phyloP scores from a whole-genome alignment of 2,797 vertebrate species.

The Tokudaia tokunoshimensis region DNA sequence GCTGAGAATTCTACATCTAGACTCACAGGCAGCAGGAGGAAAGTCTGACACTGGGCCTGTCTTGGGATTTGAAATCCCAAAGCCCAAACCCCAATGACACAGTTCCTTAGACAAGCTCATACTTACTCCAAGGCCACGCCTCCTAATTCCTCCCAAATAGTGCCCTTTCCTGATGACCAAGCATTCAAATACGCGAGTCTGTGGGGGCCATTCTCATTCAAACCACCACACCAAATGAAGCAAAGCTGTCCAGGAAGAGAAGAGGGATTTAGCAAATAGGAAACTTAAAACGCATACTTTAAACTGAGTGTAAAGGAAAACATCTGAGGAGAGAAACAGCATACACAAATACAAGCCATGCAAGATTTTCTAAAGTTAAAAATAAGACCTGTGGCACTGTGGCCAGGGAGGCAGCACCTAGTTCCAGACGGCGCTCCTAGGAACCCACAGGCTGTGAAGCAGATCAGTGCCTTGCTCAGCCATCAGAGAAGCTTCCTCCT shows the following conservation, averaged over 20 bases:
- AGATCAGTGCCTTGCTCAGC: too few species aligned
- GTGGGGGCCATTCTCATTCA: too few species aligned
- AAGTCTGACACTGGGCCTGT: neutral
- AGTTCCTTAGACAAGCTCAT: neutral
- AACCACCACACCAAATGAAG: neutral
- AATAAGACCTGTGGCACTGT: neutral
- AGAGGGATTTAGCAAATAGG: neutral
- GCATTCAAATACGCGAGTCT: too few species aligned
- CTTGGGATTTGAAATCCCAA: neutral
- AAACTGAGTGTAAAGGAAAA: neutral
- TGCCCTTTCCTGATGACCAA: too few species aligned
- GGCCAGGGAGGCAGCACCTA: neutral
- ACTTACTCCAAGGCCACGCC: neutral
- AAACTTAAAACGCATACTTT: neutral
- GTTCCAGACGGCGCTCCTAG: neutral
- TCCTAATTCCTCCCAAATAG: neutral
- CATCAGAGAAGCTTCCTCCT: neutral
- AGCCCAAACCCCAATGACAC: neutral
- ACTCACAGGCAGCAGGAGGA: neutral
- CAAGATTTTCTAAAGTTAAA: neutral
- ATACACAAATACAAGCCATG: neutral
- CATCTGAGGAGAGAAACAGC: neutral
- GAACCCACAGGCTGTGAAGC: neutral
- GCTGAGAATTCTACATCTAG: neutral
- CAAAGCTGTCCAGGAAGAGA: neutral